A percentile compares a stretch with the other conserved stretches of the same genome.
phyloP scores from a whole-genome alignment of 2,888 invertebrate species.

The Lasioglossum figueresi region DNA sequence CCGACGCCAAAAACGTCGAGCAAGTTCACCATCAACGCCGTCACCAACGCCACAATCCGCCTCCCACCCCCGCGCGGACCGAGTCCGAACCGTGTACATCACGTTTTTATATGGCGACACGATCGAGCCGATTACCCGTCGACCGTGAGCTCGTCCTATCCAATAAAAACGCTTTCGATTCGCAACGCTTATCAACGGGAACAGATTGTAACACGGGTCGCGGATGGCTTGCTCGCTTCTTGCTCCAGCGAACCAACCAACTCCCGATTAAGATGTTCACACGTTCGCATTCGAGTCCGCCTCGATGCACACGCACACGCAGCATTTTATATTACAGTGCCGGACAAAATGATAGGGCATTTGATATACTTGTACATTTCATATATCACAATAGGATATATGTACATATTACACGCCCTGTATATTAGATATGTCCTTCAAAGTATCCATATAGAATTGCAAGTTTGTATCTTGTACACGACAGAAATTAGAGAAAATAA shows the following conservation, averaged over 20 bases:
- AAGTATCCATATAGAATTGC: too few species aligned
- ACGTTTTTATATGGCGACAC: constrained; percentile 67
- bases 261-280: not conserved
- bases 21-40: constrained; percentile 56
- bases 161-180: constrained; percentile 63
- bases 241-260: not conserved
- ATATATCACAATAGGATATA: too few species aligned
- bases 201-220: constrained; percentile 43
- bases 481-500: too few species aligned
- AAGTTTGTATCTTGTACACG: too few species aligned
- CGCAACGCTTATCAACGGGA: constrained; percentile 62
- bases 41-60: constrained; percentile 42
- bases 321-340: not conserved
- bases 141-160: constrained; percentile 32
- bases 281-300: not conserved
- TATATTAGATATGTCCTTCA: too few species aligned
- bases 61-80: not conserved
- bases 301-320: not conserved
- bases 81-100: constrained; percentile 21
- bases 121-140: constrained; percentile 66
- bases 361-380: too few species aligned
- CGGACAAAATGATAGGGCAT: too few species aligned
- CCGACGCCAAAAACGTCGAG: constrained; percentile 63
- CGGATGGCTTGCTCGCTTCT: constrained; percentile 5
- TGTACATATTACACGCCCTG: too few species aligned